These are phyloP conservation scores for Lithosia quadra DNA, from an alignment of 2,888 invertebrate species.

Conservation along the genomic window DNA sequence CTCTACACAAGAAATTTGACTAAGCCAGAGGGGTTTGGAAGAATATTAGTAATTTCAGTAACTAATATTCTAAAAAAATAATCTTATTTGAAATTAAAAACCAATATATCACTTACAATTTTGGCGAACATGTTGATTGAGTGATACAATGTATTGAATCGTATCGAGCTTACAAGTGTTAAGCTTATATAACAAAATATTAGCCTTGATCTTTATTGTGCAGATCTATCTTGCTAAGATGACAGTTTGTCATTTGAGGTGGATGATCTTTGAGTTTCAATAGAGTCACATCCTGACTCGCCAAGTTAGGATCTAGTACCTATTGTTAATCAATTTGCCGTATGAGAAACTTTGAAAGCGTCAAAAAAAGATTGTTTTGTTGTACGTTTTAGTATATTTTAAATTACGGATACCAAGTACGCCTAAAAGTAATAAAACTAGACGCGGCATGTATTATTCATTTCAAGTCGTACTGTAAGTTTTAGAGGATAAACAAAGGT, in stretches of 20 bases:
- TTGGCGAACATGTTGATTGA: constrained; percentile 73
- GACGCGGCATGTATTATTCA: constrained; percentile 51
- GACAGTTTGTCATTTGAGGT: constrained; percentile 59
- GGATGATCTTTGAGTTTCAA: constrained; percentile 60
- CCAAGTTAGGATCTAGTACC: constrained; percentile 51
- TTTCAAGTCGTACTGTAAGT: constrained; percentile 54
- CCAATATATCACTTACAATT: constrained; percentile 63
- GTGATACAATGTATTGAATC: constrained; percentile 67
- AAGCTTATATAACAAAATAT: constrained; percentile 67
- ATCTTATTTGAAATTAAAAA: not conserved
- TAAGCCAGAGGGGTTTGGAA: no score
- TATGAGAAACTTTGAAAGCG: not conserved
- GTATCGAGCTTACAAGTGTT: constrained; percentile 50
- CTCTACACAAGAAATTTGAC: no score
- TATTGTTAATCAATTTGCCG: constrained; percentile 6
- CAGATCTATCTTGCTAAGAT: constrained; percentile 60
- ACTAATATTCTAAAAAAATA: not conserved
- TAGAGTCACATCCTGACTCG: constrained; percentile 60
- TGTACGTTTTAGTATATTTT: constrained; percentile 20
- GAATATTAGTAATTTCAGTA: no score
- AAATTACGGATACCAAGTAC: constrained; percentile 42
- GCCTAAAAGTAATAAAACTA: constrained; percentile 56
- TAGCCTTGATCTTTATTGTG: constrained; percentile 72
- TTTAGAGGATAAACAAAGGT: constrained; percentile 75
- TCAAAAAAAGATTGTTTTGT: constrained; percentile 5